Percentiles rank a stretch among this genome's conserved stretches.
phyloP scores from a whole-genome alignment of 2,888 invertebrate genomes.

The Parasteatoda lunata region DNA sequence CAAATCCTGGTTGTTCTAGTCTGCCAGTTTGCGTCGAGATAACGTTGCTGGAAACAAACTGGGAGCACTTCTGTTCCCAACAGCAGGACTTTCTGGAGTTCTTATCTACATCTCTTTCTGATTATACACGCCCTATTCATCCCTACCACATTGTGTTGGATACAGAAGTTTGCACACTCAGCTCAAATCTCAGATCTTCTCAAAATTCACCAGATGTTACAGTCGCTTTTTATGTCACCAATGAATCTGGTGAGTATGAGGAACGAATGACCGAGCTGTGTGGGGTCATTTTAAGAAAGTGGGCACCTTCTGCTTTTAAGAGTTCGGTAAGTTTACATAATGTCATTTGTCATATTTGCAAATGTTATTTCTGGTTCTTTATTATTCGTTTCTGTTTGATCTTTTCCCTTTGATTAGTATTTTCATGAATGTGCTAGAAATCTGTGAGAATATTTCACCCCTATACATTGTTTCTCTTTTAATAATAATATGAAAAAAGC shows the following conservation, averaged over 20 bases:
- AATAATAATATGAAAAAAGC: too few relatives aligned
- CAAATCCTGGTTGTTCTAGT: conserved; percentile 53
- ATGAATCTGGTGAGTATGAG: conserved; percentile 59
- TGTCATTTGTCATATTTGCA: too few relatives aligned
- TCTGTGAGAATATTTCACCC: too few relatives aligned
- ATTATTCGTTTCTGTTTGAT: too few relatives aligned
- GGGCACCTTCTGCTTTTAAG: conserved; percentile 52
- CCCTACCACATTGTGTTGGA: conserved; percentile 52
- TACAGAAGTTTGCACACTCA: conserved; percentile 20
- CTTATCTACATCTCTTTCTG: conserved; percentile 50
- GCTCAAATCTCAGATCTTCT: not conserved
- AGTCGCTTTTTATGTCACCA: conserved; percentile 39
- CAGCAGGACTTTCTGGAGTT: conserved; percentile 51
- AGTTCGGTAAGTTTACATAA: conserved; percentile 35
- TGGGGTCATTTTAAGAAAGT: conserved; percentile 48
- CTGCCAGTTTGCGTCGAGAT: conserved; percentile 58
- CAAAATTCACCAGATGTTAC: conserved; percentile 31
- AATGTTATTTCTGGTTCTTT: too few relatives aligned
- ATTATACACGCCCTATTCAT: conserved; percentile 32
- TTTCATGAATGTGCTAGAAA: too few relatives aligned
- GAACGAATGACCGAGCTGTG: conserved; percentile 58
- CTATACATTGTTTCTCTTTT: too few relatives aligned
- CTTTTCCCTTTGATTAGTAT: too few relatives aligned
- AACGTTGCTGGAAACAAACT: conserved; percentile 56
- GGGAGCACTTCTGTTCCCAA: conserved; percentile 67